These are phyloP conservation scores for Procambarus clarkii DNA, from an alignment of 1,140 invertebrate species.

Conservation along the genomic window DNA sequence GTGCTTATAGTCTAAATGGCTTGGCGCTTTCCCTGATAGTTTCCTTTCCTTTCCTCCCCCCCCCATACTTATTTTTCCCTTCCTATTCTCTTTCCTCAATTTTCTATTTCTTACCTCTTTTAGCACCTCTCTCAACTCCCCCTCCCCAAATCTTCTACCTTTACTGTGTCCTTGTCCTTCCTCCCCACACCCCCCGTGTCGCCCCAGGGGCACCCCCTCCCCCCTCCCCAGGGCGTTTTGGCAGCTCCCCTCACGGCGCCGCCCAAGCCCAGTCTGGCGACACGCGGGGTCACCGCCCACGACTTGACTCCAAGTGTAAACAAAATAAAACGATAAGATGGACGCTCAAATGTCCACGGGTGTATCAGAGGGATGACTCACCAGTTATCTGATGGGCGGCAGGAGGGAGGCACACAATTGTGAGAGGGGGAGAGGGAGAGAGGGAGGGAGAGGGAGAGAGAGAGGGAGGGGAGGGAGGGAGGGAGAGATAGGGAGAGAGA, in stretches of 20 bases:
- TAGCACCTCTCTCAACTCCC: neutral
- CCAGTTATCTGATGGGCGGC: neutral
- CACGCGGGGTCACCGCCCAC: constrained; percentile 23
- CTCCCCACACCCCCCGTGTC: neutral
- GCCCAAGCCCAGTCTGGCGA: constrained; percentile 14
- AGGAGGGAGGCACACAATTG: neutral
- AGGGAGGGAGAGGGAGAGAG: neutral
- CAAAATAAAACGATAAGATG: constrained; percentile 29
- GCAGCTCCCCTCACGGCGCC: neutral
- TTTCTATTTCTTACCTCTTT: neutral
- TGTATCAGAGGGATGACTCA: neutral
- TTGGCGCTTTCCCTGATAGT: no score
- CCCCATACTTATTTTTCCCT: neutral
- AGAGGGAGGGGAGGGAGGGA: neutral
- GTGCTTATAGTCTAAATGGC: no score
- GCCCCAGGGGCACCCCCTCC: neutral
- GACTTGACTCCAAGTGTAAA: constrained; percentile 22
- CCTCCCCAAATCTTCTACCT: no score
- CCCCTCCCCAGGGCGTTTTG: neutral
- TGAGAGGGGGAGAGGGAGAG: neutral
- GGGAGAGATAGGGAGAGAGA: no score
- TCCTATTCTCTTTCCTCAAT: neutral
- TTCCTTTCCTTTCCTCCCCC: neutral
- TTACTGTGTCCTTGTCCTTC: neutral
- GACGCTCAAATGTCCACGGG: neutral